phyloP scores from a whole-genome alignment of 2,888 invertebrate genomes.

The Empis stercorea region DNA sequence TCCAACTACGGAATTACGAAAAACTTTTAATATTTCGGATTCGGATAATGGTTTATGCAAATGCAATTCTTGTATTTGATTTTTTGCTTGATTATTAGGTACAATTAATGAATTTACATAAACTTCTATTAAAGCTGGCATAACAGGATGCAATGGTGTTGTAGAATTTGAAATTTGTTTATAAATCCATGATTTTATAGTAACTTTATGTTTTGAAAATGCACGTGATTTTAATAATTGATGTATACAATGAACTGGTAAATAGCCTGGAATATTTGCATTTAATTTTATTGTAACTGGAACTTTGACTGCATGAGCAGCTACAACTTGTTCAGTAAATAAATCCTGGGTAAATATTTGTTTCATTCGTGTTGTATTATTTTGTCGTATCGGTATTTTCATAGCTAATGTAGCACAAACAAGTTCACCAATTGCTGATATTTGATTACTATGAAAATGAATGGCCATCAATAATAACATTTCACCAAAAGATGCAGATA shows the following conservation, averaged over 20 bases:
- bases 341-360: conserved; percentile 93
- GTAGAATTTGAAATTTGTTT: conserved; percentile 79
- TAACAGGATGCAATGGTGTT: conserved; percentile 84
- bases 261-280: conserved; percentile 77
- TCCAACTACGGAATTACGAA: conserved; percentile 63
- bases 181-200: conserved; percentile 94
- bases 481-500: conserved; percentile 84
- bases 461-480: conserved; percentile 92
- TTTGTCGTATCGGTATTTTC: conserved; percentile 77
- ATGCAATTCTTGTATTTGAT: conserved; percentile 43
- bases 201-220: conserved; percentile 91
- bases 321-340: conserved; percentile 93
- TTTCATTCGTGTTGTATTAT: conserved; percentile 77
- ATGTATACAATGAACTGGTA: conserved; percentile 94
- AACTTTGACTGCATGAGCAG: conserved; percentile 90
- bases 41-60: conserved; percentile 87
- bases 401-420: conserved; percentile 90
- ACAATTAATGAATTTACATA: conserved; percentile 86
- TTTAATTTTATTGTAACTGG: conserved; percentile 83
- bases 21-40: conserved; percentile 74
- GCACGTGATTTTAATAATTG: conserved; percentile 86
- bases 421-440: conserved; percentile 83
- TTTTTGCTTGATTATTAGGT: conserved; percentile 42
- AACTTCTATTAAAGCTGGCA: conserved; percentile 86
- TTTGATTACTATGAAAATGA: conserved; percentile 91